These are phyloP conservation scores for Clamator glandarius DNA, from an alignment of 2,797 vertebrate genomes.

Conservation along the genomic window DNA sequence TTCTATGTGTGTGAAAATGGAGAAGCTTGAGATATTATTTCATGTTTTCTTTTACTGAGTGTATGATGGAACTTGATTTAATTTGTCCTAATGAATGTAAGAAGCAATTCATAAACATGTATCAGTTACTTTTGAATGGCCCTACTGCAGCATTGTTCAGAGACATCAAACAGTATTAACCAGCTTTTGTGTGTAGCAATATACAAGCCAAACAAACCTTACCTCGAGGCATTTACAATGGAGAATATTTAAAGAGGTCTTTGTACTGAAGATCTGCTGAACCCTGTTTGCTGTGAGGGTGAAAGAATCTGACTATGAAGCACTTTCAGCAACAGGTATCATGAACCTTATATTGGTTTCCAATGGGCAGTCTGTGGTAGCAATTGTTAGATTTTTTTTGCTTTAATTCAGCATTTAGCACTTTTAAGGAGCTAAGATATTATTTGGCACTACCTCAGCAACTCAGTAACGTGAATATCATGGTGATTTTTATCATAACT, in stretches of 20 bases:
- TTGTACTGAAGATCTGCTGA: not conserved
- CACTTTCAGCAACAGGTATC: not conserved
- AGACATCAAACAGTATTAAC: not conserved
- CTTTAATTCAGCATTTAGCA: not conserved
- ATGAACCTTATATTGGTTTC: not conserved
- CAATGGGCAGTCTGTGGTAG: not conserved
- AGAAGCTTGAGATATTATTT: not conserved
- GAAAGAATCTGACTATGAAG: not conserved
- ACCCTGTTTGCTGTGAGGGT: not conserved
- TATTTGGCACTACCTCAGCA: not conserved
- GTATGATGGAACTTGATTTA: not conserved
- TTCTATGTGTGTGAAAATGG: not conserved
- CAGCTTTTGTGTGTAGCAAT: not conserved
- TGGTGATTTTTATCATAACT: not conserved
- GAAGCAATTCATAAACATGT: not conserved
- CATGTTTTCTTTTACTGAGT: not conserved
- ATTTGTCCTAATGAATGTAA: not conserved
- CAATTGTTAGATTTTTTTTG: not conserved
- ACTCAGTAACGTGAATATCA: not conserved
- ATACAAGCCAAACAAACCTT: not conserved
- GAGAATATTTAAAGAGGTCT: not conserved
- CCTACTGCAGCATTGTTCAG: not conserved
- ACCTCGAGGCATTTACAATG: not conserved
- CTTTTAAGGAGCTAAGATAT: not conserved
- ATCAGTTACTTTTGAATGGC: not conserved